Base-by-base conservation (phyloP, 2,888 invertebrate genomes). In the Aromia moschata region DNA sequence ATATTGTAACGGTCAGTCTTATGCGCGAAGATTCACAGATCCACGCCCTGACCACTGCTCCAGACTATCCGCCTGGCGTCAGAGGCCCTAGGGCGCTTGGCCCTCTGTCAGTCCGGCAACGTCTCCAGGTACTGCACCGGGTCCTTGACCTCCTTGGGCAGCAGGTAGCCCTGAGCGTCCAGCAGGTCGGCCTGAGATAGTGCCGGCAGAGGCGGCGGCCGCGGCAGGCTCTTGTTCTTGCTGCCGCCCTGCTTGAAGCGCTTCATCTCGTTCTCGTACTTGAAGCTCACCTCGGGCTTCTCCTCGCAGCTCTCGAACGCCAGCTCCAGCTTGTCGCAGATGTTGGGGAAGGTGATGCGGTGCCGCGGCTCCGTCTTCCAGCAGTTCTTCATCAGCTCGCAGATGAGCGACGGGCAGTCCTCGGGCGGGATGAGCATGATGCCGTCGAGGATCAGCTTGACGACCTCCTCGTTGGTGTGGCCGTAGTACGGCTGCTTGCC, bases 401-500 rank as follows among this genome's bases (percentile, higher is more conserved):
- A 87, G 3, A 92, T 86, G 51, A 88, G 83, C 0, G 86, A 80
- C 0, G 92, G 92, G 72, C 91, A 91, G 70, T 90, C 89, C 62
- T 91, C 89, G 0, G 94, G 93, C 1, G 92, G 90, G 25, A 90
- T 89, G 46, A 94, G 81, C 75, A 92, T 86, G 60, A 91, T 91
- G 2, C 92, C 92, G 71, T 90, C 90, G 12, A 92, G 83, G 62
- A 94, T 91, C 54, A 94, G 81, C 69, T 90, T 90, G 9, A 93
- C 87, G 0, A 90, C 92, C 76, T 94, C 94, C 71, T 94, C 93
- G 77, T 96, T 95, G 64, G 90, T 90, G 77, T 92, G 92, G 0
- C 94, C 95, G 76, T 91, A 95, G 78, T 95, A 96, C 0, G 96
- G 96, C 74, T 95, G 94, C 70, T 92, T 91, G n/a, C 94, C 96